Conservation (phyloP, 1,140 invertebrate species). For the Pseudomyrmex concolor region DNA sequence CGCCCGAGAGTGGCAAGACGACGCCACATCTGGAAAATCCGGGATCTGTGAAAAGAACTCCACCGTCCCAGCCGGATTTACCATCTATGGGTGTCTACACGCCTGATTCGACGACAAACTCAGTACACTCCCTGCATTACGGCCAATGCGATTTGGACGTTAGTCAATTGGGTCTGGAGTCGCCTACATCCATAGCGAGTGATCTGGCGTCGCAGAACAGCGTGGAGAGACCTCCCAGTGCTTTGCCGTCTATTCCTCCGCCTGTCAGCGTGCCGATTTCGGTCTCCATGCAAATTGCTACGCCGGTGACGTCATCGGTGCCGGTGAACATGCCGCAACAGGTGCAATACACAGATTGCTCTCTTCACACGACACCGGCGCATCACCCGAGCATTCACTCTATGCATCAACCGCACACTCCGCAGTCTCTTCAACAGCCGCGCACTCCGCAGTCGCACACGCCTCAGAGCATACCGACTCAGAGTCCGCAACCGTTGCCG, state of each 20-base stretch:
- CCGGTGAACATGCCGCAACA: constrained; percentile 80
- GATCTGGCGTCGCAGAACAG: constrained; percentile 92
- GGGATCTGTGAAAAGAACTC: constrained; percentile 85
- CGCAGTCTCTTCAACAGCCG: constrained; percentile 80
- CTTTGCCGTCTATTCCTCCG: constrained; percentile 79
- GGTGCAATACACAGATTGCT: constrained; percentile 80
- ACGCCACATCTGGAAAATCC: constrained; percentile 86
- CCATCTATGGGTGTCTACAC: constrained; percentile 93
- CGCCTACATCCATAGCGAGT: constrained; percentile 94
- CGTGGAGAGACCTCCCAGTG: constrained; percentile 87
- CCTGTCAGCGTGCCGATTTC: constrained; percentile 77
- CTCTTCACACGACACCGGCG: constrained; percentile 77
- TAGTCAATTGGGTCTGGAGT: constrained; percentile 92
- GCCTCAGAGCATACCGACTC: constrained; percentile 80
- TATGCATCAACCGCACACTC: constrained; percentile 81
- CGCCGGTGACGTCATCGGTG: constrained; percentile 74
- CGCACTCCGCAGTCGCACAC: constrained; percentile 82
- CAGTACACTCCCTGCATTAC: constrained; percentile 93
- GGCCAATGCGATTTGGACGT: constrained; percentile 93
- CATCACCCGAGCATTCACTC: constrained; percentile 79
- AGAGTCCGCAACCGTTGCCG: constrained; percentile 81
- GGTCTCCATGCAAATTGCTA: constrained; percentile 79
- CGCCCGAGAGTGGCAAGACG: constrained; percentile 86
- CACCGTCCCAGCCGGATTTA: constrained; percentile 87
- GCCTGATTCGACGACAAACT: constrained; percentile 93